Base-by-base conservation (phyloP, 2,113 vertebrate genomes). In the Eretmochelys imbricata region DNA sequence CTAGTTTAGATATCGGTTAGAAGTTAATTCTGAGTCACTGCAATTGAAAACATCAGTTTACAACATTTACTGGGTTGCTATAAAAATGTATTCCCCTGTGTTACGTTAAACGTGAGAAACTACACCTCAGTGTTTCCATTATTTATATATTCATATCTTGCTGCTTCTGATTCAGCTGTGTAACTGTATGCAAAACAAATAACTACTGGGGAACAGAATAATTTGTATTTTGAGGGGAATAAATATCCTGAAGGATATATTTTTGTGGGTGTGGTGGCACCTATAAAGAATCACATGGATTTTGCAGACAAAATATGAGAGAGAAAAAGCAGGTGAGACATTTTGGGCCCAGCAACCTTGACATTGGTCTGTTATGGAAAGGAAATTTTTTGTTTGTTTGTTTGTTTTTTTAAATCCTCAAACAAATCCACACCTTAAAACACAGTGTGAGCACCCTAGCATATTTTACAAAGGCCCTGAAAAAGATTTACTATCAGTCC, bases 31-130 rank as follows among this genome's bases (percentile, higher is more conserved):
- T 98, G 98, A 98, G 98, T 97, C 96, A 96, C 95, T 97, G 95
- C 98, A 99, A 98, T 98, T 98, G 98, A 98, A 99, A 99, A 98
- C 98, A 98, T 98, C 98, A 98, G 98, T 97, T 98, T 97, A 92
- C 93, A 98, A 97, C 98, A 96, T 99, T 99, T 98, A 98, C 98
- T 98, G 97, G 98, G 91, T 89, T 96, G 84, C 98, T 94, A 96
- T 99, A 98, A 99, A 98, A 99, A 98, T 84, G 95, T 97, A 97
- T 97, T 98, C 98, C 98, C 98, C 76, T 85, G 97, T 97, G 98
- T 95, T 96, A 94, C 96, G 95, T 98, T 98, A 98, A 97, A 98
- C 93, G 97, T 84, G 94, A 97, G 96, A 98, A 98, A 91, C 97
- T 96, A 97, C 97, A 98, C 97, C 97, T 97, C 92, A 0, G 96